Evolutionary conservation across 2,113 vertebrate species (phyloP).

Genomic region (Pardalotus punctatus): DNA sequence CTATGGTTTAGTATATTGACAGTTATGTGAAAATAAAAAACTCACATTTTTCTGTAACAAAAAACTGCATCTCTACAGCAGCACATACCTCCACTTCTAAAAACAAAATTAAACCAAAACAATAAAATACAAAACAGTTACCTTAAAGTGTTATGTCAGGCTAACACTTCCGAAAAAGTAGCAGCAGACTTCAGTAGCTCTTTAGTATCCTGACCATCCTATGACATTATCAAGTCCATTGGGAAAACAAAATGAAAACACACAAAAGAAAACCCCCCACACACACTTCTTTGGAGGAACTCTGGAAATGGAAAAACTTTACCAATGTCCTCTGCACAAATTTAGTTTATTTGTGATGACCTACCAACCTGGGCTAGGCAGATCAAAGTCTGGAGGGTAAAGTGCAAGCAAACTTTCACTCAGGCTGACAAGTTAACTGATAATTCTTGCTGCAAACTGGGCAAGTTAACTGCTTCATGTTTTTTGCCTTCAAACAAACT

Average conservation of each 20-base stretch:
- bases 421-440: not conserved
- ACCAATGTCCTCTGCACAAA: not conserved
- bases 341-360: not conserved
- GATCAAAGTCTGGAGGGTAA: conserved; percentile 3
- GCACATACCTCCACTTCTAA: not conserved
- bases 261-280: not conserved
- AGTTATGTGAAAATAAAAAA: not conserved
- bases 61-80: not conserved
- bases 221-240: not conserved
- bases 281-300: not conserved
- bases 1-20: not conserved
- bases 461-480: not conserved
- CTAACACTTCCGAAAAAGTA: not conserved
- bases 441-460: not conserved
- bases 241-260: not conserved
- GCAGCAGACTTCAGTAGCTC: not conserved
- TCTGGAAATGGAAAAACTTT: not conserved
- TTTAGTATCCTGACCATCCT: not conserved
- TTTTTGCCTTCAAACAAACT: not conserved
- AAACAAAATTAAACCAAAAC: not conserved
- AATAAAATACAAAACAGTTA: not conserved
- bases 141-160: not conserved
- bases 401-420: conserved; percentile 27
- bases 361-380: not conserved
- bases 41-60: not conserved